These are phyloP conservation scores for Nymphalis polychloros DNA, from an alignment of 2,888 invertebrate species.

Conservation along the genomic window DNA sequence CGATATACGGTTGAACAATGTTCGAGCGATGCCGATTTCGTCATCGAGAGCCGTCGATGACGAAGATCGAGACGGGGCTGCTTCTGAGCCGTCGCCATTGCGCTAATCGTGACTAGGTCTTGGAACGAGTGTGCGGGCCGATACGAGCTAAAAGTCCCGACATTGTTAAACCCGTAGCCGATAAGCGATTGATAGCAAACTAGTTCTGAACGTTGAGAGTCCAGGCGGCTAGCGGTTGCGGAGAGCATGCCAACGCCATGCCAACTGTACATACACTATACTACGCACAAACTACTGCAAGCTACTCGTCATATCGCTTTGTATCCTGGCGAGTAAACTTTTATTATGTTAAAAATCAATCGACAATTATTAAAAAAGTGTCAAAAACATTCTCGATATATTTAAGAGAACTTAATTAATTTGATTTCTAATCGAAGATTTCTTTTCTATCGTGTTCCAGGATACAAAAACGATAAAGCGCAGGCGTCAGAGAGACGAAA, in stretches of 20 bases:
- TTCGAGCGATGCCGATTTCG: slow-evolving; percentile 7
- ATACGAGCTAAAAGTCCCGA: slow-evolving; percentile 21
- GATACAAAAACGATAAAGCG: slow-evolving; percentile 45
- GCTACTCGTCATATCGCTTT: slow-evolving; percentile 42
- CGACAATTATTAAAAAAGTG: too few species aligned
- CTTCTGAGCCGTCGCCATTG: not conserved
- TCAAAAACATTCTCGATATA: too few species aligned
- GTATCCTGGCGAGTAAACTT: slow-evolving; percentile 46
- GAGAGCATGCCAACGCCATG: slow-evolving; percentile 78
- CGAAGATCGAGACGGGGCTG: not conserved
- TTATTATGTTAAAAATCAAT: not conserved
- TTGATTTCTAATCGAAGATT: too few species aligned
- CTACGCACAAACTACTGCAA: slow-evolving; percentile 53
- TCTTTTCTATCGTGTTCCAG: slow-evolving; percentile 42
- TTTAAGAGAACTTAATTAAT: too few species aligned
- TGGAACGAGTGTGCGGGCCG: slow-evolving; percentile 5
- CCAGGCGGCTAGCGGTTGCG: slow-evolving; percentile 66
- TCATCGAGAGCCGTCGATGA: not conserved
- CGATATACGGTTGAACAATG: slow-evolving; percentile 36
- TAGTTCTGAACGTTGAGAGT: slow-evolving; percentile 63
- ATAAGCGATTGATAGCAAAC: slow-evolving; percentile 30
- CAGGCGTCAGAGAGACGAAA: slow-evolving; percentile 55
- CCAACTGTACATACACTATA: slow-evolving; percentile 67
- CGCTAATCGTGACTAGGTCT: slow-evolving; percentile 9
- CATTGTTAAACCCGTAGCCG: slow-evolving; percentile 41